Conservation (phyloP, 53 echinoderm and acorn worm genomes). For the Henricia sp. region DNA sequence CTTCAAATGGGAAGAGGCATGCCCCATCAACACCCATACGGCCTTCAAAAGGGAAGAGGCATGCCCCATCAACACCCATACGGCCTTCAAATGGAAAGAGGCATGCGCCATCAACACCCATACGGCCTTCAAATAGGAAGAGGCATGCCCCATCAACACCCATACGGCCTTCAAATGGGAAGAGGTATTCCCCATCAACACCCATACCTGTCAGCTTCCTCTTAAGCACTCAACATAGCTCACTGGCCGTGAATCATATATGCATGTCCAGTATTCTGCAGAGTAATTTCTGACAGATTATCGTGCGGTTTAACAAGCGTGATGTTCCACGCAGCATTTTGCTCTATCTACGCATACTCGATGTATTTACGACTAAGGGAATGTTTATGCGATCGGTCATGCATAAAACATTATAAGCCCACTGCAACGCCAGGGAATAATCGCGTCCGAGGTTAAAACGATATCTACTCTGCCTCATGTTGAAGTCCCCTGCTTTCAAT, state of each 20-base stretch:
- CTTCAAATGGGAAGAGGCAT: too few species aligned
- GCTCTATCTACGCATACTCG: not conserved
- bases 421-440: not conserved
- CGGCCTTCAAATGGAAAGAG: too few species aligned
- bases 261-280: not conserved
- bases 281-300: slow-evolving; percentile 11
- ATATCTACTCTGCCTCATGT: not conserved
- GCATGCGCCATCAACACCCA: too few species aligned
- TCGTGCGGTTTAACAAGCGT: not conserved
- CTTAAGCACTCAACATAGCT: too few species aligned
- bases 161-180: too few species aligned
- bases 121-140: too few species aligned
- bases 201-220: too few species aligned
- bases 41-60: too few species aligned
- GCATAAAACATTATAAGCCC: not conserved
- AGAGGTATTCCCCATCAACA: too few species aligned
- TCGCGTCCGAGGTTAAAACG: not conserved
- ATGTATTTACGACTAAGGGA: not conserved
- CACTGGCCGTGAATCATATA: slow-evolving; percentile 1
- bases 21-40: too few species aligned
- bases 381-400: not conserved
- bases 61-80: too few species aligned
- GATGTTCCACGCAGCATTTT: not conserved
- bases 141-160: too few species aligned
- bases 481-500: slow-evolving; percentile 5